Base-by-base conservation (phyloP, 2,888 invertebrate species). In the Calameuta pallipes region DNA sequence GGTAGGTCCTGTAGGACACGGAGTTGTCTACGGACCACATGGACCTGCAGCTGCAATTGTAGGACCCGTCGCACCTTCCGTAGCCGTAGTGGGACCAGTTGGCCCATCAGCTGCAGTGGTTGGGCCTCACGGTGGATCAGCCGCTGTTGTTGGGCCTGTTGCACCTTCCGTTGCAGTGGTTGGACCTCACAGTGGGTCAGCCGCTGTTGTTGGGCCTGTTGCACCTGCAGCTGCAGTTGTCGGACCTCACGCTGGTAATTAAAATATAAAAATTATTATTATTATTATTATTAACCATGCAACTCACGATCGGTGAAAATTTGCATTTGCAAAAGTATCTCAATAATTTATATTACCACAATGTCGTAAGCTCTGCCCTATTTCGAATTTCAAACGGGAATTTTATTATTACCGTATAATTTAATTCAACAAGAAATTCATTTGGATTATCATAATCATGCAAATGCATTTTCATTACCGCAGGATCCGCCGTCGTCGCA, bases 201-300 rank as follows among this genome's bases (percentile, higher is more conserved):
- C 81, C 0, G 80, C 83, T 4, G 82, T 86, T 0, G 73, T 85
- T 23, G 86, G 84, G 12, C 83, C 85, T 4, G 76, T 69, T 30
- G 82, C 80, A 0, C 81, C 79, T 34, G 37, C 77, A 31, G 76
- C 79, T 9, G 82, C 83, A 1, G 82, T 85, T 71, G 81, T 85
- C 33, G 87, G 87, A 79, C 86, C 87, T 15, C 41, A 80, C 78
- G 80, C 84, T n/a, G 86, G 87, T 86, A 73, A 15, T 70, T 11
- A 36, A 41, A 41, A 41, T 41, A 41, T 41, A 15, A 15, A 41
- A 41, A 41, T 1, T 4, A 37, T 4, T 15, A 36, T 36, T 9
- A 37, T 37, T 35, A 35, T 35, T 37, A 13, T 41, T 41, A 15
- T 41, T 15, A 41, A 15, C 41, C 15, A 15, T 15, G 4, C 1